Percentiles rank a stretch among this genome's conserved stretches.
These are phyloP conservation scores for Colius striatus DNA, from an alignment of 2,113 vertebrate species.

Conservation along the genomic window DNA sequence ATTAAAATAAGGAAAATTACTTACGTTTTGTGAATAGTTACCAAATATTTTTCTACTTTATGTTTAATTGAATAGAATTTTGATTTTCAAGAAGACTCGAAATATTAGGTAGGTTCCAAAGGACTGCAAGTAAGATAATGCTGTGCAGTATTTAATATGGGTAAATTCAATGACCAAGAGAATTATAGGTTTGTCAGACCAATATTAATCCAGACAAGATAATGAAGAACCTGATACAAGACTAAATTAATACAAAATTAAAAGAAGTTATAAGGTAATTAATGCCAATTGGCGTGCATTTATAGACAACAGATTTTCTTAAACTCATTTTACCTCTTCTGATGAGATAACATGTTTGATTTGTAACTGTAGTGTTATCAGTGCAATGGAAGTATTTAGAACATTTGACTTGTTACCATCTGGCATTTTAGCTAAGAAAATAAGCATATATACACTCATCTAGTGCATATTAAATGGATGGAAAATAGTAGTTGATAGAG, in stretches of 20 bases:
- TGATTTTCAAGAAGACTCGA: constrained; percentile 16
- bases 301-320: background rate
- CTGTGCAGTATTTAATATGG: background rate
- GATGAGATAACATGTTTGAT: background rate
- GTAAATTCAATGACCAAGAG: background rate
- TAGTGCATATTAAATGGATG: background rate
- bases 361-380: background rate
- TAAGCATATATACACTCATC: background rate
- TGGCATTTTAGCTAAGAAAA: background rate
- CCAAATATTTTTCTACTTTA: background rate
- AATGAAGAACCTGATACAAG: background rate
- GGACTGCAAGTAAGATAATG: background rate
- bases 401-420: background rate
- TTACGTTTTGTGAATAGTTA: constrained; percentile 39
- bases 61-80: background rate
- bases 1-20: background rate
- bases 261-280: background rate
- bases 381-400: background rate
- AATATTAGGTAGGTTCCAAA: background rate
- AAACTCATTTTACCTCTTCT: background rate
- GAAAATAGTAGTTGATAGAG: background rate
- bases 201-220: background rate
- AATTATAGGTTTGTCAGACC: constrained; percentile 29
- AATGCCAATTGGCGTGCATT: background rate
- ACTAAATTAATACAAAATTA: constrained; percentile 1